phyloP scores from a whole-genome alignment of 2,888 invertebrate genomes.

The Cephonodes hylas region DNA sequence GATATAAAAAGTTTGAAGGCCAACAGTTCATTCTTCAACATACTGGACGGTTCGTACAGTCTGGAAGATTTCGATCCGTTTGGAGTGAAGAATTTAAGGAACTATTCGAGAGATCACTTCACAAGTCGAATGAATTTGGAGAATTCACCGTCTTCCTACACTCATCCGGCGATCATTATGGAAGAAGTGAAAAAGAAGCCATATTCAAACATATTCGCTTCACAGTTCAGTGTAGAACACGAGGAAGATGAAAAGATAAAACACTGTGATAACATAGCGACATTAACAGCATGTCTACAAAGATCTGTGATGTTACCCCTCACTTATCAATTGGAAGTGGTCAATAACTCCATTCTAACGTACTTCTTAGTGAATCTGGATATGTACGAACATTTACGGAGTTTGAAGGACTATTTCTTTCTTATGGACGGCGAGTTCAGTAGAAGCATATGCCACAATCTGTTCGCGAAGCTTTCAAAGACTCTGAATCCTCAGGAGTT shows the following conservation, averaged over 20 bases:
- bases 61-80: constrained; percentile 72
- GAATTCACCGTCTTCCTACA: constrained; percentile 53
- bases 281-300: constrained; percentile 82
- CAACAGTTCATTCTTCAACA: constrained; percentile 62
- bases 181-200: constrained; percentile 70
- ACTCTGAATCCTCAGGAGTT: constrained; percentile 84
- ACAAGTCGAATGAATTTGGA: constrained; percentile 51
- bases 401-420: constrained; percentile 89
- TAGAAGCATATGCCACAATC: constrained; percentile 84
- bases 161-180: constrained; percentile 64
- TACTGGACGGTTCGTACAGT: constrained; percentile 74
- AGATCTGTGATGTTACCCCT: constrained; percentile 86
- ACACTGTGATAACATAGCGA: constrained; percentile 65
- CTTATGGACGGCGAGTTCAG: constrained; percentile 90
- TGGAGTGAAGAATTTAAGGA: constrained; percentile 55
- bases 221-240: constrained; percentile 44
- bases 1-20: constrained; percentile 26
- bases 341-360: constrained; percentile 87
- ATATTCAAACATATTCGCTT: constrained; percentile 62
- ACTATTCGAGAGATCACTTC: constrained; percentile 52
- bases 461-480: constrained; percentile 85
- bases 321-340: constrained; percentile 84
- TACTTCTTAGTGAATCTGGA: constrained; percentile 85
- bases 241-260: constrained; percentile 50
- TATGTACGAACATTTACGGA: constrained; percentile 86